phyloP scores from a whole-genome alignment of 1,140 invertebrate genomes.

The Zelostemma sp. region DNA sequence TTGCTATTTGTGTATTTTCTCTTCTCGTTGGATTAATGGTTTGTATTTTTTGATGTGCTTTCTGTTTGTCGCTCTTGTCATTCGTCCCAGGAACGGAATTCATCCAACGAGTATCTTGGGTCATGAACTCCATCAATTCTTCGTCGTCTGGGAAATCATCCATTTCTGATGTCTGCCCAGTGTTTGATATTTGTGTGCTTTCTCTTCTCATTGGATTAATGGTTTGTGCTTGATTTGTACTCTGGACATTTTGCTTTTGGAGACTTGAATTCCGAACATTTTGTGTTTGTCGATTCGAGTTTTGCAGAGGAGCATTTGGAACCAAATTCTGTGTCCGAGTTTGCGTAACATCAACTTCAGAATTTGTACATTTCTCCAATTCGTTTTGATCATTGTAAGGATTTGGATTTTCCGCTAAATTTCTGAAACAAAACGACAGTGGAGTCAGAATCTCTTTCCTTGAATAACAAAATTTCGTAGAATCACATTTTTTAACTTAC shows the following conservation, averaged over 20 bases:
- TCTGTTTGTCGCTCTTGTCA: too few species aligned
- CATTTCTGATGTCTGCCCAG: not conserved
- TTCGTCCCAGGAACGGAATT: not conserved
- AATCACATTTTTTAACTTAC: too few species aligned
- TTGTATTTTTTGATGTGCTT: too few species aligned
- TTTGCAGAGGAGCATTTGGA: not conserved
- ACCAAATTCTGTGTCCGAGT: conserved; percentile 39
- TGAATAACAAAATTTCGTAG: too few species aligned
- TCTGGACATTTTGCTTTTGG: not conserved
- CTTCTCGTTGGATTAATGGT: too few species aligned
- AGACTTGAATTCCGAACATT: not conserved
- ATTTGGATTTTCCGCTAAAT: conserved; percentile 68
- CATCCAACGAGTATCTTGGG: not conserved
- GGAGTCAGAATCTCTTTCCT: too few species aligned
- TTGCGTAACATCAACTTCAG: conserved; percentile 45
- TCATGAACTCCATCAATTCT: not conserved
- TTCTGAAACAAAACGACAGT: conserved; percentile 48
- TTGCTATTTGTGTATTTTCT: not conserved
- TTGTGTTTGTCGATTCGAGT: not conserved
- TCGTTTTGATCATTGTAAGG: conserved; percentile 57
- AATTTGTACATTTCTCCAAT: conserved; percentile 12
- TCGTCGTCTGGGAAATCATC: conserved; percentile 11
- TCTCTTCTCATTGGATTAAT: too few species aligned
- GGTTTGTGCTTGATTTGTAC: too few species aligned
- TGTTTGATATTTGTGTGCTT: not conserved